Percentiles rank a stretch among this genome's conserved stretches.
Conservation (phyloP, 1,140 invertebrate species). For the Aphidius gifuensis region DNA sequence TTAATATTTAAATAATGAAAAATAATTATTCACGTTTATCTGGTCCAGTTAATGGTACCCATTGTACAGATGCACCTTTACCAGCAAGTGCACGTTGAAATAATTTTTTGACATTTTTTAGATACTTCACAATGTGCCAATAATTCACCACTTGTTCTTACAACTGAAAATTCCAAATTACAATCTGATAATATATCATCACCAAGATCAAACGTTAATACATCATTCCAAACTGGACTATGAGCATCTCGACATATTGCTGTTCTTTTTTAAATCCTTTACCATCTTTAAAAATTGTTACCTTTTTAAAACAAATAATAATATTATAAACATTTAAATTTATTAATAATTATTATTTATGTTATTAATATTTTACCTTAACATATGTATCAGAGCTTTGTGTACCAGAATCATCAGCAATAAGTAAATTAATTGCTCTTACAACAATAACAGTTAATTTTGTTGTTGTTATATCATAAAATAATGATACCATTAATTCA, state of each 20-base stretch:
- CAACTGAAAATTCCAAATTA: slow-evolving; percentile 55
- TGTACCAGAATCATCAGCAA: slow-evolving; percentile 56
- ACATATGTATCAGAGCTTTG: slow-evolving; percentile 74
- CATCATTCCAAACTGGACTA: slow-evolving; percentile 85
- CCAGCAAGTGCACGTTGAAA: slow-evolving; percentile 59
- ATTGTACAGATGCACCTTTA: slow-evolving; percentile 59
- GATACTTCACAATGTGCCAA: slow-evolving; percentile 56
- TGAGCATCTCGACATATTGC: slow-evolving; percentile 80
- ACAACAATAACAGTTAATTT: slow-evolving; percentile 78
- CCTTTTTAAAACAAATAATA: slow-evolving; percentile 26
- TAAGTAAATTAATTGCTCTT: slow-evolving; percentile 72
- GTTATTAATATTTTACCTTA: slow-evolving; percentile 56
- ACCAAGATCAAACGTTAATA: slow-evolving; percentile 76
- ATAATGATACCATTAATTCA: slow-evolving; percentile 80
- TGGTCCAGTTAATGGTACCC: slow-evolving; percentile 54
- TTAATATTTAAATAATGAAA: not conserved
- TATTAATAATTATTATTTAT: slow-evolving; percentile 1
- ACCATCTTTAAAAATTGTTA: slow-evolving; percentile 73
- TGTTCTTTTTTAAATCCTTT: slow-evolving; percentile 81
- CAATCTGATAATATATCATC: slow-evolving; percentile 58
- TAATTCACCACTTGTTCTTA: slow-evolving; percentile 58
- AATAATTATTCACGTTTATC: slow-evolving; percentile 23
- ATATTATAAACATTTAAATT: not conserved
- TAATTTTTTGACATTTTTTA: slow-evolving; percentile 51
- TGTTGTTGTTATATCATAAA: slow-evolving; percentile 75